Evolutionary conservation across 1,140 invertebrate genomes (phyloP).

Genomic region (Lepidurus couesii): DNA sequence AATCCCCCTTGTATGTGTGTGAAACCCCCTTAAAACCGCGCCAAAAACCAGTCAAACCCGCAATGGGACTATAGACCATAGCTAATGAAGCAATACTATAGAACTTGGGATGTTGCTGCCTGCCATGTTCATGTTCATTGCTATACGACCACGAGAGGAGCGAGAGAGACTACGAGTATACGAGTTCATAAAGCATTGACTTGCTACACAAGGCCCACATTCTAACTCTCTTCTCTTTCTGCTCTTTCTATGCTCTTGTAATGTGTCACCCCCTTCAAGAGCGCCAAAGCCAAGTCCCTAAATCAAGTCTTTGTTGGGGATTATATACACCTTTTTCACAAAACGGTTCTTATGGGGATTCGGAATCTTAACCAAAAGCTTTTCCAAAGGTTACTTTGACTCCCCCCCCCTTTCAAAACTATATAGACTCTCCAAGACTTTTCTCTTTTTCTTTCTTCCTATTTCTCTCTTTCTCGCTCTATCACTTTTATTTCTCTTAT

Average conservation of each 20-base stretch:
- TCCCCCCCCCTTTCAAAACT: too few species aligned
- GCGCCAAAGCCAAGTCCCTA: slow-evolving; percentile 11
- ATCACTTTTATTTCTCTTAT: too few species aligned
- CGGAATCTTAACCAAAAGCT: too few species aligned
- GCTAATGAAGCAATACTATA: slow-evolving; percentile 22
- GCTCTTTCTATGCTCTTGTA: not conserved
- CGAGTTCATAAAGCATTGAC: slow-evolving; percentile 17
- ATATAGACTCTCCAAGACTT: too few species aligned
- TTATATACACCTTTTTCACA: slow-evolving; percentile 15
- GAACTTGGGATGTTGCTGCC: not conserved
- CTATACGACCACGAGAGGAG: not conserved
- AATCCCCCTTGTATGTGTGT: not conserved
- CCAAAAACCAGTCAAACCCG: not conserved
- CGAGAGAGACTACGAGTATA: not conserved
- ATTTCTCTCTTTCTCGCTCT: too few species aligned
- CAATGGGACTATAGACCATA: slow-evolving; percentile 15
- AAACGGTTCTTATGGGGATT: not conserved
- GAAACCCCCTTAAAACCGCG: not conserved
- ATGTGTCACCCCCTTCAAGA: slow-evolving; percentile 9
- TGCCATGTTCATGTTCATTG: not conserved
- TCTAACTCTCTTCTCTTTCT: not conserved
- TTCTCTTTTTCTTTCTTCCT: too few species aligned
- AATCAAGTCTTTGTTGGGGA: slow-evolving; percentile 19
- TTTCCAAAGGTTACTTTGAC: too few species aligned
- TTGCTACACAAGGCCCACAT: not conserved